Evolutionary conservation across 2,888 invertebrate genomes (phyloP), one percentile per base, ranked within the genome.

Genomic region (Trachelus troglodyta): DNA sequence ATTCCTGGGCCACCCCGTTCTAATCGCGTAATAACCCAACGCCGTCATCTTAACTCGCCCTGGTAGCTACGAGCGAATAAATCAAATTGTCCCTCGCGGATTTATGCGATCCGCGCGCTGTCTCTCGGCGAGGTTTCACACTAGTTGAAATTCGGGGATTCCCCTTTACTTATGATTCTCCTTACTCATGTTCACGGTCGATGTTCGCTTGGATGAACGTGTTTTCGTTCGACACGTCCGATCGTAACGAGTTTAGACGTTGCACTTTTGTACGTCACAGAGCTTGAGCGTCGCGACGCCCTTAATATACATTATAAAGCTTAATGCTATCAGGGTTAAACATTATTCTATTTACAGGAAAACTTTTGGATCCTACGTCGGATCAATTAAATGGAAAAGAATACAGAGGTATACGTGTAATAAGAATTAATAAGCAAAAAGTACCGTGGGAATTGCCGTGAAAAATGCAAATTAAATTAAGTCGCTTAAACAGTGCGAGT

Each of bases 21-120:
- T 88, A 88, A 89, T 89, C 87, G 86, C 82, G 82, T 83, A 88
- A 87, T 87, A 88, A 87, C 86, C 84, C 81, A 81, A 80, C 81
- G 81, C 80, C 78, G 78, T 35, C 75, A 74, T 37, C 40, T 37
- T 35, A 12, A 33, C 40, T 76, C 77, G 76, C 2, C 23, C 56
- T 35, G 71, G 71, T 71, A 34, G 56, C 56, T 71, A 71, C 71
- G 31, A 71, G 34, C 71, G 31, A 71, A 71, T 71, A 71, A 71
- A 71, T 71, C 71, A 71, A 71, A 71, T 71, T 12, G 71, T 71
- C 31, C 23, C 71, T 12, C 23, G 23, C 12, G 31, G 71, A 71
- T 71, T 71, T 33, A 71, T 71, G 4, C 71, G 71, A 71, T 31
- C 71, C 56, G 56, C 23, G 56, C 56, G 56, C 56, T 56, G 9